A percentile compares a stretch with the other conserved stretches of the same genome.
Conservation (phyloP, 2,113 vertebrate species). For the Elanoides forficatus region DNA sequence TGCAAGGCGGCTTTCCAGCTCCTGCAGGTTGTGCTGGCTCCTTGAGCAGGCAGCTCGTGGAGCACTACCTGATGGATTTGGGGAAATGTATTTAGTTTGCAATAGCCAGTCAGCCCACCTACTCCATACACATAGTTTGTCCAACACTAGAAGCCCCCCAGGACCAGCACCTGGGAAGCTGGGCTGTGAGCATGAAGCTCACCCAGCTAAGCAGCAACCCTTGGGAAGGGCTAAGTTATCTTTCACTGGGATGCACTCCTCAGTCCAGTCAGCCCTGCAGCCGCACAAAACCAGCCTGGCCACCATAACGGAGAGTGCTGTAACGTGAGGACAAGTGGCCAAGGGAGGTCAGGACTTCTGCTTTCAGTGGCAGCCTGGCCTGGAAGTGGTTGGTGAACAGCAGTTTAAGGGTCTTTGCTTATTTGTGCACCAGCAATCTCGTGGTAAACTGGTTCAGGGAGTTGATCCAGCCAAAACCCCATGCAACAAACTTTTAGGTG, state of each 20-base stretch:
- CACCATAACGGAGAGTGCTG: not conserved
- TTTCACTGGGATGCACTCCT: not conserved
- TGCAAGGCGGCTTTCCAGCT: not conserved
- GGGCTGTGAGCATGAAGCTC: not conserved
- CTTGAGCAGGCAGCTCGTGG: not conserved
- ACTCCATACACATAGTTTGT: accelerated
- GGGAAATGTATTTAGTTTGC: not conserved
- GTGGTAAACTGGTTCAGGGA: conserved; percentile 39
- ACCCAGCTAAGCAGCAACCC: not conserved
- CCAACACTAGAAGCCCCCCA: not conserved
- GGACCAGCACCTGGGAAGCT: not conserved
- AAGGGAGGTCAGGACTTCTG: not conserved
- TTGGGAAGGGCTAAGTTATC: not conserved
- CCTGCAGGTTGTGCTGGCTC: not conserved
- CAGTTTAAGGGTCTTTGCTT: not conserved
- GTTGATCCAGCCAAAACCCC: conserved; percentile 8
- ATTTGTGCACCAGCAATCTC: not conserved
- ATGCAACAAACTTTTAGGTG: not conserved
- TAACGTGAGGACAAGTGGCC: not conserved
- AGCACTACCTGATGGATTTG: not conserved
- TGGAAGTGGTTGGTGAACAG: not conserved
- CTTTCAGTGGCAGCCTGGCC: not conserved
- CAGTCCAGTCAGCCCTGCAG: not conserved
- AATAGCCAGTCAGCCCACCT: not conserved
- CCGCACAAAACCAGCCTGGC: not conserved